Conservation (phyloP, 2,888 invertebrate species). For the Drosophila bunnanda region DNA sequence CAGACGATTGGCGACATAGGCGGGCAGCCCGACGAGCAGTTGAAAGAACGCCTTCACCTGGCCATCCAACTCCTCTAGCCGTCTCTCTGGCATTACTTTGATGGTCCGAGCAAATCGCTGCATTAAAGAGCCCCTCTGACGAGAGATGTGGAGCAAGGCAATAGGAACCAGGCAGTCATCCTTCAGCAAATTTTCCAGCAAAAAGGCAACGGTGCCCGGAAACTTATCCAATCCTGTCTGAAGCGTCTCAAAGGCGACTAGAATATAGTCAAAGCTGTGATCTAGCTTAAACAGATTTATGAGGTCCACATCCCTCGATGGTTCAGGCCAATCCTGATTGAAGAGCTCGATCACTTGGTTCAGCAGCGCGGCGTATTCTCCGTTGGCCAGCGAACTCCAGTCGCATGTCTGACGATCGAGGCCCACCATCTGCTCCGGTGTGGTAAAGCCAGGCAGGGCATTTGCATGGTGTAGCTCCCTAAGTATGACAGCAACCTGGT, state of each 20-base stretch:
- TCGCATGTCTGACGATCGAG: conserved; percentile 85
- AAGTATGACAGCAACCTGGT: conserved; percentile 77
- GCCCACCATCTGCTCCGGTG: conserved; percentile 88
- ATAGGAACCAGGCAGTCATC: conserved; percentile 74
- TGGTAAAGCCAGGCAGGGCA: conserved; percentile 85
- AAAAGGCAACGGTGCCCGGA: conserved; percentile 48
- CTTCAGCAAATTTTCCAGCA: conserved; percentile 66
- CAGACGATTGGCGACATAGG: conserved; percentile 89
- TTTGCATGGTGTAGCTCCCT: conserved; percentile 72
- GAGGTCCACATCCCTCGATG: conserved; percentile 52
- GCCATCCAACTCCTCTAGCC: conserved; percentile 69
- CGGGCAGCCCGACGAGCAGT: conserved; percentile 88
- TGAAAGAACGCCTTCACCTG: conserved; percentile 87
- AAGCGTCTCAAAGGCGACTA: conserved; percentile 69
- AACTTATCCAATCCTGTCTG: conserved; percentile 55
- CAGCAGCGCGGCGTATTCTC: conserved; percentile 86
- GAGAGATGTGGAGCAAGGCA: conserved; percentile 72
- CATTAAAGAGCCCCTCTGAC: conserved; percentile 56
- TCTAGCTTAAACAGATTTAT: conserved; percentile 80
- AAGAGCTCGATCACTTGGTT: conserved; percentile 85
- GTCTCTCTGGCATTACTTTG: conserved; percentile 59
- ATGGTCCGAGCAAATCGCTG: conserved; percentile 63
- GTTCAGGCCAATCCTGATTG: conserved; percentile 87
- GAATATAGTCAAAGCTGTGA: conserved; percentile 75
- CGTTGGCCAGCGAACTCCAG: conserved; percentile 84